Evolutionary conservation across 2,113 vertebrate genomes (phyloP).

Genomic region (Canis aureus): DNA sequence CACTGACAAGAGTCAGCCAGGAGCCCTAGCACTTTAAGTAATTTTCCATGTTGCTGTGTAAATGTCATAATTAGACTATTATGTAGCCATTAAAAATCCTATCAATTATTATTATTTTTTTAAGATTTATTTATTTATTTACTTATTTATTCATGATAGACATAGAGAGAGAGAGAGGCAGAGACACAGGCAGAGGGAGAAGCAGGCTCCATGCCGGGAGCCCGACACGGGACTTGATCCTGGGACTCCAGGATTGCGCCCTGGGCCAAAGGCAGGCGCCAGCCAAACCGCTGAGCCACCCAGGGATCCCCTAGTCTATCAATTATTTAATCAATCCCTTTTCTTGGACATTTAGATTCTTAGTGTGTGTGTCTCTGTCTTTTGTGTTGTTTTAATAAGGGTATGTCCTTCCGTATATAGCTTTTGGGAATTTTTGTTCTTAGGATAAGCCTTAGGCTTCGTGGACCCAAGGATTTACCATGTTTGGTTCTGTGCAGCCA

Average conservation of each 20-base stretch:
- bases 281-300: too few species aligned
- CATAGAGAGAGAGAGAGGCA: too few species aligned
- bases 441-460: background rate
- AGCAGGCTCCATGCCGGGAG: too few species aligned
- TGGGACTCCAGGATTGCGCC: too few species aligned
- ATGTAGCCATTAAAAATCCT: too few species aligned
- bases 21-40: background rate
- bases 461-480: background rate
- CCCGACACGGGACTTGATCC: too few species aligned
- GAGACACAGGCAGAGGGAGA: too few species aligned
- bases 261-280: too few species aligned
- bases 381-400: constrained; percentile 34
- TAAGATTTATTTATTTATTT: too few species aligned
- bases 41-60: background rate
- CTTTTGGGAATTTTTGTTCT: constrained; percentile 32
- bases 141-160: too few species aligned
- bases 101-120: background rate
- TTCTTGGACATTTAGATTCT: background rate
- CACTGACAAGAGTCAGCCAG: background rate
- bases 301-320: background rate
- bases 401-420: background rate
- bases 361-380: background rate
- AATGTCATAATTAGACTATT: background rate
- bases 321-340: background rate
- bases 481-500: background rate